Evolutionary conservation across 2,888 invertebrate genomes (phyloP), one percentile per base, ranked within the genome.

Genomic region (Physocephala rufipes): DNA sequence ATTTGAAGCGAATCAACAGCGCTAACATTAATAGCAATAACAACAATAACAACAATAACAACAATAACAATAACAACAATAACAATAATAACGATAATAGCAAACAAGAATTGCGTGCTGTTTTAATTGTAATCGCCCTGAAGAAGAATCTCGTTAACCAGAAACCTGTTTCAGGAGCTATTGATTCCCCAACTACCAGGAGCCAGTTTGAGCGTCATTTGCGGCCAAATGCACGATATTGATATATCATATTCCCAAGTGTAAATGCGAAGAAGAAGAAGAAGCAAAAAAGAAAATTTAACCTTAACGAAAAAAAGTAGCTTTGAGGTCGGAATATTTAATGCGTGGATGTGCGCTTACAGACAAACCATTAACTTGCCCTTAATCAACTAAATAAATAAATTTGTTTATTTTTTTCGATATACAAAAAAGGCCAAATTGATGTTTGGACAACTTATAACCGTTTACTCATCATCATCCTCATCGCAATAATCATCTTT

Each of bases 111-210:
- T 24, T 21, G 47, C 43, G 26, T 43, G 24, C 47, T 47, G 63
- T 19, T 26, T 63, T 63, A 63, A 63, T 63, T 63, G 63, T 63
- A 15, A 49, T 21, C 63, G 47, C 63, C 51, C 65, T 30, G 30
- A 26, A 28, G 28, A 49, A n/a, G 65, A 49, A 65, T 51, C 65
- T 15, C 24, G 51, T 51, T 51, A 47, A 36, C 30, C 16, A 1
- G 19, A 65, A 65, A 65, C 65, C 51, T 49, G 65, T 65, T 65
- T 65, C 16, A 19, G 30, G 28, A n/a, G n/a, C n/a, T n/a, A n/a
- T n/a, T n/a, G n/a, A n/a, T n/a, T n/a, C n/a, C n/a, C n/a, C n/a
- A n/a, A n/a, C n/a, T n/a, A n/a, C n/a, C n/a, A n/a, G n/a, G n/a
- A 36, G 3, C 24, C 36, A 26, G 19, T n/a, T n/a, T 21, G 24